Conservation (phyloP, 2,113 vertebrate species). For the Setophaga petechia region DNA sequence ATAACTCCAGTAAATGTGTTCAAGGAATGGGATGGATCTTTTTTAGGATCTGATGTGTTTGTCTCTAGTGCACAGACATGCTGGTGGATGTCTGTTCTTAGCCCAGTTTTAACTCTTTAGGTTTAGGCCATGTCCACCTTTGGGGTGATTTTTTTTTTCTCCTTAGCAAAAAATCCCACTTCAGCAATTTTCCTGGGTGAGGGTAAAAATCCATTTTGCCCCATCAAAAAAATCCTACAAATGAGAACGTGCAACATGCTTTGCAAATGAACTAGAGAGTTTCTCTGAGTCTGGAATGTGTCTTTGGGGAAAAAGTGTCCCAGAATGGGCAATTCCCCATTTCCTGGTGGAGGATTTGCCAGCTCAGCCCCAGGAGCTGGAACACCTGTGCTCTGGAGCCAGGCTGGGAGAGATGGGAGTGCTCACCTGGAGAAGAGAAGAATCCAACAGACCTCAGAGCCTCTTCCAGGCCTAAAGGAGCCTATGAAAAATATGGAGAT, state of each 20-base stretch:
- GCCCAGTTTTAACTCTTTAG: neutral
- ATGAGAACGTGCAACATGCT: neutral
- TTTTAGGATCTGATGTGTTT: neutral
- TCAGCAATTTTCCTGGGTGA: neutral
- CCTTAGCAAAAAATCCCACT: neutral
- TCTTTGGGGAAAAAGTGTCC: neutral
- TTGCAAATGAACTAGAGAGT: neutral
- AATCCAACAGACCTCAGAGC: too few species aligned
- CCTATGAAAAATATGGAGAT: too few species aligned
- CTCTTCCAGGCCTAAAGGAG: too few species aligned
- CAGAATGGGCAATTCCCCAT: rapidly evolving
- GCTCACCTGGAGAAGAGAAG: too few species aligned
- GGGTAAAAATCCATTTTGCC: neutral
- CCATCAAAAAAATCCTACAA: neutral
- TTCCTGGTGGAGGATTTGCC: neutral
- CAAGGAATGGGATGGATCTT: neutral
- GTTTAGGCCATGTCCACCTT: neutral
- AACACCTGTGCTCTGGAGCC: too few species aligned
- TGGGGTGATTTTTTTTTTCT: neutral
- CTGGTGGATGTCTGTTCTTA: neutral
- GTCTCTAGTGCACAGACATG: neutral
- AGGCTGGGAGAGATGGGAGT: too few species aligned
- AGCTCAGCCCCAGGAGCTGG: neutral
- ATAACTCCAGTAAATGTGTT: neutral
- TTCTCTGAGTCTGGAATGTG: neutral